Base-by-base conservation (phyloP, 2,888 invertebrate genomes). In the Poecilobothrus nobilitatus region DNA sequence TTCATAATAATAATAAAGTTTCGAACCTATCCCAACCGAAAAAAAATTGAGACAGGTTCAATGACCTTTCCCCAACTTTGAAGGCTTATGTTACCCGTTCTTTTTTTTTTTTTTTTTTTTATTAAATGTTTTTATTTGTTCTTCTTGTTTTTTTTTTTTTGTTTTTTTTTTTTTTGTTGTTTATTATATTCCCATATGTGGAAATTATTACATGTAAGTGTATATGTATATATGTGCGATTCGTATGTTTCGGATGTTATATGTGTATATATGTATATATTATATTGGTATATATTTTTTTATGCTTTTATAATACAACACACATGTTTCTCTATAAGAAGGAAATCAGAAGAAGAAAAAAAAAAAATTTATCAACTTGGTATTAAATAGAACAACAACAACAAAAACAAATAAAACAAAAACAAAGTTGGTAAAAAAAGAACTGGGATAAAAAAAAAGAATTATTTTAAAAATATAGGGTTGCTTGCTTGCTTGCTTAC, bases 1-100 rank as follows among this genome's bases (percentile, higher is more conserved):
- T 6, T 12, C n/a, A 8, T 6, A 53, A 53, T 53, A 27, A 27
- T 27, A 27, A 27, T 27, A 27, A 67, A 63, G 70, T 71, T 68
- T 72, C 72, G 72, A 74, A 74, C 74, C 74, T 74, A 74, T 74
- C 73, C 73, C 74, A 74, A 74, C 74, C 74, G 70, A 74, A 73
- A 73, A 73, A 73, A 72, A 73, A 74, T 74, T 74, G 74, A 73
- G 74, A 74, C 73, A 71, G 70, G 74, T 73, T 74, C 73, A 74
- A 72, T 72, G 74, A 74, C 73, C 74, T 71, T 69, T 27, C 27
- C 27, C 71, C 70, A 71, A 72, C 70, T 74, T 74, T 72, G 74
- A 72, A 73, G 74, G 74, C 73, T 72, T 72, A 70, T 69, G 70
- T 65, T 67, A 53, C 53, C 53, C 53, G 53, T 53, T 53, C 18